phyloP scores from a whole-genome alignment of 2,113 vertebrate species.

The Speoplatyrhinus poulsoni region DNA sequence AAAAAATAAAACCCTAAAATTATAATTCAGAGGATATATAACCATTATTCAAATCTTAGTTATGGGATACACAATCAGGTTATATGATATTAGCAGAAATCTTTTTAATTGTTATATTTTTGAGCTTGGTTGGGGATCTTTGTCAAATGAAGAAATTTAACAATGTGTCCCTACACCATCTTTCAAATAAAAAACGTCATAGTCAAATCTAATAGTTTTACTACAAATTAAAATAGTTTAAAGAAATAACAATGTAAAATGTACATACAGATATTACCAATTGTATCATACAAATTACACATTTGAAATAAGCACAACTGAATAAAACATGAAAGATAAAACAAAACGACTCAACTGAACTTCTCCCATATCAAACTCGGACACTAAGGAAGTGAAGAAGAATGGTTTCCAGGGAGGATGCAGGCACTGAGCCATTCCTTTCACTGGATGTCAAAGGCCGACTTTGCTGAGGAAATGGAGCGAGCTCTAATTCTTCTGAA shows the following conservation, averaged over 20 bases:
- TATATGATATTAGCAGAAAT: too few relatives aligned
- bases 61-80: too few relatives aligned
- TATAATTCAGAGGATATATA: too few relatives aligned
- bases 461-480: slow-evolving; percentile 72
- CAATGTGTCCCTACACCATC: too few relatives aligned
- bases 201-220: too few relatives aligned
- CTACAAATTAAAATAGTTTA: too few relatives aligned
- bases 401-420: slow-evolving; percentile 54
- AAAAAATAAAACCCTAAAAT: too few relatives aligned
- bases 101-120: too few relatives aligned
- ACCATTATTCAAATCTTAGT: too few relatives aligned
- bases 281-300: neutral
- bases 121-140: too few relatives aligned
- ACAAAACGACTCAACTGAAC: neutral
- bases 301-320: neutral
- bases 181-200: too few relatives aligned
- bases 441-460: slow-evolving; percentile 50
- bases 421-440: slow-evolving; percentile 17
- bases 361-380: neutral
- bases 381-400: slow-evolving; percentile 26
- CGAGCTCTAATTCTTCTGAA: slow-evolving; percentile 76
- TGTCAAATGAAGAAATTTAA: too few relatives aligned
- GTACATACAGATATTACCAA: accelerated
- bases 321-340: neutral
- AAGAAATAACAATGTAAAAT: neutral